phyloP scores from a whole-genome alignment of 1,140 invertebrate species.

The Hylaeus volcanicus region DNA sequence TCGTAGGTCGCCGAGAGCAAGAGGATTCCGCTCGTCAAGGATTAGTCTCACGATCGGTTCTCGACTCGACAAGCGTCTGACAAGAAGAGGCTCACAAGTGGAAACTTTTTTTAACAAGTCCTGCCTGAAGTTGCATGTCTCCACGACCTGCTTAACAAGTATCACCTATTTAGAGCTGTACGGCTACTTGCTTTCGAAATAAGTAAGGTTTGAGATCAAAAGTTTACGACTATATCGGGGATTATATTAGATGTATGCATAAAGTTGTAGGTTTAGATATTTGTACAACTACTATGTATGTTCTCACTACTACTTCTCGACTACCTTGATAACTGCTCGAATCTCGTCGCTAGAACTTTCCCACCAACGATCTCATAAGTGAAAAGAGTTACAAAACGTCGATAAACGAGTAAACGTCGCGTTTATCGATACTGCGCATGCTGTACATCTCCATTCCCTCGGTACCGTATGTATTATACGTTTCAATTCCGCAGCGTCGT shows the following conservation, averaged over 20 bases:
- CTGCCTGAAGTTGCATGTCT: not conserved
- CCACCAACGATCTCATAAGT: too few species aligned
- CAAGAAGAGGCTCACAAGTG: too few species aligned
- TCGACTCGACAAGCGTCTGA: not conserved
- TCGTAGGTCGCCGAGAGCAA: not conserved
- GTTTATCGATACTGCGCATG: not conserved
- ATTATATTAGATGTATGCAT: too few species aligned
- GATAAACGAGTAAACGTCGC: not conserved
- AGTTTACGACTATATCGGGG: not conserved
- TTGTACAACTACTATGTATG: too few species aligned
- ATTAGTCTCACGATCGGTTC: conserved; percentile 12
- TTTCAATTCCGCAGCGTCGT: not conserved
- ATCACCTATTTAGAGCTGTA: too few species aligned
- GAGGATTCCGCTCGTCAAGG: not conserved
- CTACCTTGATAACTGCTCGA: too few species aligned
- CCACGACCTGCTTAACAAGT: not conserved
- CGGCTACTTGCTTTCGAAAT: too few species aligned
- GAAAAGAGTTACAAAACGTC: not conserved
- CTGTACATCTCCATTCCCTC: too few species aligned
- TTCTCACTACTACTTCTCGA: too few species aligned
- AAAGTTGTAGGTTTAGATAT: too few species aligned
- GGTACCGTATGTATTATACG: not conserved
- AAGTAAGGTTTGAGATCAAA: too few species aligned
- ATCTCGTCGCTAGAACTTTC: too few species aligned
- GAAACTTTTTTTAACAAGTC: not conserved